Base-by-base conservation (phyloP, 2,888 invertebrate species). In the Mesoligia furuncula region DNA sequence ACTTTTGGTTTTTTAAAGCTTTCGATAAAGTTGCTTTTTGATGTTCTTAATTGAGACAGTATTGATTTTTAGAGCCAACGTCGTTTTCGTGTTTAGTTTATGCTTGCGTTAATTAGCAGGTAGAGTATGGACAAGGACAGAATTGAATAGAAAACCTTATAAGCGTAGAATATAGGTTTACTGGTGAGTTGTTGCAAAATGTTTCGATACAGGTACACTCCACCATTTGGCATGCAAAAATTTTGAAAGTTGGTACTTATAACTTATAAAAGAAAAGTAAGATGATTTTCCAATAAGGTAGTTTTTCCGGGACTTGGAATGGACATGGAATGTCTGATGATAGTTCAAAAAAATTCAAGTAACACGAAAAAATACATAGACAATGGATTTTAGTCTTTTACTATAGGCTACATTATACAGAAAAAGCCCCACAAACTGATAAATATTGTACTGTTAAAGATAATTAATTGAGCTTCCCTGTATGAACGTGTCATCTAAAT, bases 1-100 rank as follows among this genome's bases (percentile, higher is more conserved):
- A 84, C 54, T 79, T 79, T 79, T 13, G 27, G 17, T 39, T 66
- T 79, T 83, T 72, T 39, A 27, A 54, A 75, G 59, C 45, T 62
- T 73, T 76, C 81, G 62, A 73, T 64, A 42, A 73, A 27, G 71
- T 61, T 51, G 2, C 0, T 42, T 65, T 65, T 57, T 5, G 17
- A 48, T 51, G 3, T 11, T 31, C 13, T 45, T 69, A 5, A 65
- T 71, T 54, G 71, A 65, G 59, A 48, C n/a, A 8, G 9, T 45
- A 54, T 31, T 61, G 68, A 42, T 69, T 69, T 61, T 36, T n/a
- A 15, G 17, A n/a, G 6, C 2, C 1, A 42, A n/a, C 20, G 31
- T 8, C 24, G 17, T 1, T 9, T 39, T 48, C 1, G 13, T 11
- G 11, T 64, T 24, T 13, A 11, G 36, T 54, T n/a, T 0, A 51